These are phyloP conservation scores for Epinephelus lanceolatus DNA, from an alignment of 2,113 vertebrate species.

Conservation along the genomic window DNA sequence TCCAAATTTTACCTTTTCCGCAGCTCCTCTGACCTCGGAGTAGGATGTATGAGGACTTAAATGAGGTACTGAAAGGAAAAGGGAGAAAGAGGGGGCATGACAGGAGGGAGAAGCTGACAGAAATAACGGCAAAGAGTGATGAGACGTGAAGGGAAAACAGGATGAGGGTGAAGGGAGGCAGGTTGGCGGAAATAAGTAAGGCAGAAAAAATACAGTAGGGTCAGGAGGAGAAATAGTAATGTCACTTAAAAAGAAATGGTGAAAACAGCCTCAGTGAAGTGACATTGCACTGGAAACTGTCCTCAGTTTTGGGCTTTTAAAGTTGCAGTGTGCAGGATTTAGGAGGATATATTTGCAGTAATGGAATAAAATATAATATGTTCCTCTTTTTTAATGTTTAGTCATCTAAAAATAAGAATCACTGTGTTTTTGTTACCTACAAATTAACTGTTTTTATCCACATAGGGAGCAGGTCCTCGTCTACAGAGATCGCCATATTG, in stretches of 20 bases:
- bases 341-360: too few relatives aligned
- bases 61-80: conserved; percentile 13
- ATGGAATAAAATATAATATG: too few relatives aligned
- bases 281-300: background rate
- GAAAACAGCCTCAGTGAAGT: background rate
- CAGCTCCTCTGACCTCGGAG: conserved; percentile 33
- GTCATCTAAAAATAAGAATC: too few relatives aligned
- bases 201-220: background rate
- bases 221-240: background rate
- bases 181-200: background rate
- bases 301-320: background rate
- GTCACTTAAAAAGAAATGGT: background rate
- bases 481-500: too few relatives aligned
- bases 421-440: too few relatives aligned
- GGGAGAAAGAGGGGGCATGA: background rate
- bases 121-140: conserved; percentile 19
- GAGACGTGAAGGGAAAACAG: conserved; percentile 3
- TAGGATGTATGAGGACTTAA: background rate
- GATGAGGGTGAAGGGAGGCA: conserved; percentile 3
- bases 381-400: too few relatives aligned
- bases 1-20: conserved; percentile 8
- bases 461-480: too few relatives aligned
- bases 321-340: too few relatives aligned
- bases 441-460: too few relatives aligned
- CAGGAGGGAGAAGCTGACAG: conserved; percentile 17